Evolutionary conservation across 2,113 vertebrate species (phyloP), one percentile per base, ranked within the genome.

Genomic region (Pseudopipra pipra): DNA sequence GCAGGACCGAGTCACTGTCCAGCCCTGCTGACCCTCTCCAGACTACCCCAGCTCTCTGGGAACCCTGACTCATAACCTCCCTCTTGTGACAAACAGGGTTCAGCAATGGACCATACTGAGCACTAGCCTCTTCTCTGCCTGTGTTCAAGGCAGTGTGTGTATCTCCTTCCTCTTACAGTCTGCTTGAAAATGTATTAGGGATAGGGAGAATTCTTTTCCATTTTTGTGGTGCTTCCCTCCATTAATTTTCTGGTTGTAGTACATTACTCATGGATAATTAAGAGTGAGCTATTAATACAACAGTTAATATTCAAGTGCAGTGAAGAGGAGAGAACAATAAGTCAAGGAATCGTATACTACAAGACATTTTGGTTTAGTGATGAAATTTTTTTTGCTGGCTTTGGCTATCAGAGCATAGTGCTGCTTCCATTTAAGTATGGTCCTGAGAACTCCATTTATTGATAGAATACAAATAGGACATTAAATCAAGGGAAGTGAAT

Each of bases 221-320:
- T 93, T 95, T 97, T 95, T 94, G 96, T 95, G 95, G 95, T 89
- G 97, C 97, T 98, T 97, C 96, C 97, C 97, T 97, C 97, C 98
- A 98, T 98, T 98, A 98, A 98, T 98, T 98, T 97, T 95, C 62
- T 82, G 97, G 97, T 97, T 90, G 91, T 97, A 98, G 97, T 98
- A 97, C 97, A 98, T 98, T 98, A 98, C 98, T 98, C 97, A 98
- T 98, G 97, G 98, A 97, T 98, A 98, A 98, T 98, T 98, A 98
- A 98, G 97, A 97, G 97, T 93, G 97, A 98, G 98, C 97, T 98
- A 98, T 98, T 98, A 98, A 98, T 98, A 98, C 97, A 97, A 97
- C 96, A 97, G 97, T 98, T 98, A 97, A 98, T 97, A 98, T 98
- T 98, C 98, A 98, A 98, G 97, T 97, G 97, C 98, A 97, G 96